Evolutionary conservation across 2,113 vertebrate species (phyloP).

Genomic region (Thinocorus orbignyianus): DNA sequence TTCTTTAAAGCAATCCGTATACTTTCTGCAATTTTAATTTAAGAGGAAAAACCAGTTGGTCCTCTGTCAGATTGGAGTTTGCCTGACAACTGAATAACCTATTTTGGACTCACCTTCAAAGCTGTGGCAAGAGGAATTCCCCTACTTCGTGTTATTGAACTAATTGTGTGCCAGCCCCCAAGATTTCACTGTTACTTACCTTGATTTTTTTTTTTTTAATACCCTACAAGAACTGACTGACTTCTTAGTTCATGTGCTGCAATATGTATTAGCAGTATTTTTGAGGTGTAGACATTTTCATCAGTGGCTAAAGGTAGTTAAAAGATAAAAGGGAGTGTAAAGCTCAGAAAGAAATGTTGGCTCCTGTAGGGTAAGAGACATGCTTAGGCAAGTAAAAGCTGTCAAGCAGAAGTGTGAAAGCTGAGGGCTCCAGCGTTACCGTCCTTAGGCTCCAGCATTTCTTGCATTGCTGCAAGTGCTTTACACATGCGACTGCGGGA

Average conservation of each 20-base stretch:
- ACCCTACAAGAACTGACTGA: neutral
- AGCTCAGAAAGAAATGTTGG: neutral
- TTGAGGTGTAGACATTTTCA: neutral
- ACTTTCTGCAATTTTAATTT: neutral
- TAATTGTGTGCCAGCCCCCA: neutral
- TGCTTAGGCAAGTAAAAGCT: neutral
- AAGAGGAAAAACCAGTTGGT: neutral
- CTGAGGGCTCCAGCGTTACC: neutral
- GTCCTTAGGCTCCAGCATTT: neutral
- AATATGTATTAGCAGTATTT: neutral
- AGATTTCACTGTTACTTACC: neutral
- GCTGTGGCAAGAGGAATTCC: neutral
- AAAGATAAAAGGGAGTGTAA: neutral
- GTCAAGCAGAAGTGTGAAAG: neutral
- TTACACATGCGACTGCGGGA: accelerated
- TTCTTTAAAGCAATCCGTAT: neutral
- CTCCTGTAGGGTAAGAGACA: neutral
- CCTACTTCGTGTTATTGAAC: neutral
- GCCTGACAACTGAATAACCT: neutral
- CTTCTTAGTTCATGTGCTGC: neutral
- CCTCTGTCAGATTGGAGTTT: neutral
- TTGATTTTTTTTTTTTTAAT: neutral
- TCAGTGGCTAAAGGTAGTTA: neutral
- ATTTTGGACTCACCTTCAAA: neutral
- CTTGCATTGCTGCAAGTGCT: neutral